A percentile compares a stretch with the other conserved stretches of the same genome.
Conservation (phyloP, 2,888 invertebrate genomes). For the Mechanitis messenoides region DNA sequence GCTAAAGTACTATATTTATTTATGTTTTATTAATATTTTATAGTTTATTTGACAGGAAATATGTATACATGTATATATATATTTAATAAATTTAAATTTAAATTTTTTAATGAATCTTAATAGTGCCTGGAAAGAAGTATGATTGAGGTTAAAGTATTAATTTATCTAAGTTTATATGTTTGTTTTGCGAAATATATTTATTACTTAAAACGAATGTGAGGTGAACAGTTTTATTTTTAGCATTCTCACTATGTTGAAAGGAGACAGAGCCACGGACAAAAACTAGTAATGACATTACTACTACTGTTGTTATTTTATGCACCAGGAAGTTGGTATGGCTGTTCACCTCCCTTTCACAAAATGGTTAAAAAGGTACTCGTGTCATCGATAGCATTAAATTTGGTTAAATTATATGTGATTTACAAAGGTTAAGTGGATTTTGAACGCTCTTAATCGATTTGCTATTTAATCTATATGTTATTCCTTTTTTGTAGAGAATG, state of each 20-base stretch:
- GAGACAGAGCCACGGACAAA: background rate
- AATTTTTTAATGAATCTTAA: too few relatives aligned
- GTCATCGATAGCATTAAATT: conserved; percentile 9
- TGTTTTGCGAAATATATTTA: background rate
- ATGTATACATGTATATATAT: too few relatives aligned
- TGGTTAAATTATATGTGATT: conserved; percentile 10
- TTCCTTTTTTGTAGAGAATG: too few relatives aligned
- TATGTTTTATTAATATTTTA: too few relatives aligned
- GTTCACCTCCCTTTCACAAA: conserved; percentile 16
- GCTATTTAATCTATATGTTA: background rate
- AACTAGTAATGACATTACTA: conserved; percentile 2
- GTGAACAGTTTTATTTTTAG: background rate
- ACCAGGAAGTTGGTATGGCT: conserved; percentile 12
- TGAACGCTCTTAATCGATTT: background rate
- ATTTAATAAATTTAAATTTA: too few relatives aligned
- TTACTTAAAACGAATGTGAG: background rate
- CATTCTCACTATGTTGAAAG: background rate
- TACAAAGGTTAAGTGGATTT: conserved; percentile 9
- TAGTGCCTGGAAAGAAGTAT: too few relatives aligned
- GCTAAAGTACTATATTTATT: too few relatives aligned
- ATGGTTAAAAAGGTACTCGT: conserved; percentile 8
- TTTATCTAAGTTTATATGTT: too few relatives aligned
- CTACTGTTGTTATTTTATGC: conserved; percentile 10
- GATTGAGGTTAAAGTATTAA: too few relatives aligned
- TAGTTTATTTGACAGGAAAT: too few relatives aligned